These are phyloP conservation scores for Hirtodrosophila cameraria DNA, from an alignment of 2,888 invertebrate species.

Conservation along the genomic window DNA sequence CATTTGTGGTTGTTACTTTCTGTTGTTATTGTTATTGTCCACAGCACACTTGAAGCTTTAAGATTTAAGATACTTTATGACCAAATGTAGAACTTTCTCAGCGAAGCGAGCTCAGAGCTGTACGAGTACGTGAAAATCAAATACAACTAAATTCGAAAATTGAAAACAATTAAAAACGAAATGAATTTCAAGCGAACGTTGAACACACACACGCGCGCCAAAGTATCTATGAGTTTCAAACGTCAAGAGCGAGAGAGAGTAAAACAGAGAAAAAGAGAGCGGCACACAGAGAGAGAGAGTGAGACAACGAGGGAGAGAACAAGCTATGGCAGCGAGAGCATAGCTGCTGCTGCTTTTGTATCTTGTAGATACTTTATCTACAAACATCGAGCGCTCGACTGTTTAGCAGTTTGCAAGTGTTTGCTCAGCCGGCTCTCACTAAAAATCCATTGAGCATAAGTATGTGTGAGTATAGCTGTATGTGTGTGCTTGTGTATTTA, in stretches of 20 bases:
- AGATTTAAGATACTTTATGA: conserved; percentile 33
- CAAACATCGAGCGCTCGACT: conserved; percentile 51
- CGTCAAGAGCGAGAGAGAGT: conserved; percentile 19
- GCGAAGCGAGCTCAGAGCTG: conserved; percentile 50
- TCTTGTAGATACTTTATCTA: conserved; percentile 70
- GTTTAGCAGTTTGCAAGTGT: conserved; percentile 57
- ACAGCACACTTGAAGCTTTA: conserved; percentile 19
- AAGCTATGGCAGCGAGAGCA: conserved; percentile 28
- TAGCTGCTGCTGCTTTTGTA: conserved; percentile 31
- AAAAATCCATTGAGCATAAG: conserved; percentile 3
- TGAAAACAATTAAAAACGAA: conserved; percentile 78
- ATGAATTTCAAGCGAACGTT: conserved; percentile 58
- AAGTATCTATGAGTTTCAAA: conserved; percentile 69
- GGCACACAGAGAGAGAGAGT: neutral
- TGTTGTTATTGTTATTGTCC: conserved; percentile 5
- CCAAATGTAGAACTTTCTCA: conserved; percentile 31
- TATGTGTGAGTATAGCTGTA: conserved; percentile 11
- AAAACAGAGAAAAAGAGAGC: conserved; percentile 2
- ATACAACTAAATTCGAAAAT: conserved; percentile 77
- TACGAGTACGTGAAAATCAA: conserved; percentile 74
- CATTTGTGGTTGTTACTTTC: conserved; percentile 13
- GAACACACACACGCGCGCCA: conserved; percentile 8
- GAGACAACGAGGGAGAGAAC: conserved; percentile 10
- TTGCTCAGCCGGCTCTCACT: conserved; percentile 71
- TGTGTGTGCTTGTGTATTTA: conserved; percentile 24